Evolutionary conservation across 2,797 vertebrate genomes (phyloP), one percentile per base, ranked within the genome.

Genomic region (Silurus aristotelis): DNA sequence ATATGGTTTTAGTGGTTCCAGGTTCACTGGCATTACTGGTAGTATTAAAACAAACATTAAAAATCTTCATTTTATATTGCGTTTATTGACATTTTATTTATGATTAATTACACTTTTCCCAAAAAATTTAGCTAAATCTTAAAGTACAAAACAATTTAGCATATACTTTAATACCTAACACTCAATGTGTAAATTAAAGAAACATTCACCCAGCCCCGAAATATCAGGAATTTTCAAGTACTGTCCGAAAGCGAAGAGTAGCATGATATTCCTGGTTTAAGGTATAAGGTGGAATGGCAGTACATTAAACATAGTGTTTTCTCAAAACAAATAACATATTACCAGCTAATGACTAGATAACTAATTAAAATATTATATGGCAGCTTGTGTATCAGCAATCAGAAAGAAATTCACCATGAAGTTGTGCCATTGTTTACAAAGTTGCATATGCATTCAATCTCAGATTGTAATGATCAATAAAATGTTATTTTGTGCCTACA

Each of bases 231-330:
- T 71, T 20, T 71, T 71, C 38, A 20, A 46, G 43, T 71, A 9
- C 22, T 71, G 43, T 46, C 70, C 38, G 20, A 48, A 5, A 22
- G 43, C 48, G 43, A 71, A 71, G 19, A 71, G 19, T 71, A 71
- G 19, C 43, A 71, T 71, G 38, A 71, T 48, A 48, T 71, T 43
- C 70, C 70, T 46, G 38, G 20, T 71, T 71, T 71, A n/a, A 46
- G 70, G 70, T 71, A 71, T 71, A 43, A 46, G 70, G 70, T 71
- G 43, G 70, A 71, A 46, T 71, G 70, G 48, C 20, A 22, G 43
- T 46, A 46, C 20, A 22, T 71, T 71, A 22, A 22, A 68, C 67
- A 68, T 20, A 71, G 10, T 71, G 48, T 71, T 71, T 38, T 38
- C 25, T 71, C 20, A 48, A 22, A 48, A 20, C 20, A 12, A 66